Evolutionary conservation across 2,888 invertebrate genomes (phyloP), one percentile per base, ranked within the genome.

Genomic region (Heteromyza rotundicornis): DNA sequence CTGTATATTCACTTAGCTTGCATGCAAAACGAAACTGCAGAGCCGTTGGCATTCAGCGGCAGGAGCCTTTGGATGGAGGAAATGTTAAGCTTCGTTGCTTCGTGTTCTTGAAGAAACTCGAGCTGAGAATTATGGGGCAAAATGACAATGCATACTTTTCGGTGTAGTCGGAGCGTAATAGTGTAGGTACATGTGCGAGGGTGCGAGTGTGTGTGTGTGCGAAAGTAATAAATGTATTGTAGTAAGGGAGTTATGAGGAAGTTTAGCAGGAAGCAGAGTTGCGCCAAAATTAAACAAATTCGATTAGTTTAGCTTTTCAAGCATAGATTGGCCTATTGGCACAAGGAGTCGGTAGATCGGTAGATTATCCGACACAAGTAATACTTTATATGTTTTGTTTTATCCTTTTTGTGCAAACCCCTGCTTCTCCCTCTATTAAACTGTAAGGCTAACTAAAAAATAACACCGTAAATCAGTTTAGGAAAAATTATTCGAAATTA

Each of bases 61-160:
- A 47, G 59, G 23, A 66, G 66, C 70, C 75, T 73, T 73, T 75
- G 74, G 72, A 72, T 67, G 67, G 67, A 71, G 74, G 74, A 74
- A 76, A 75, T 69, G 77, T 77, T 71, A 65, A 70, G 75, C 76
- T 77, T 76, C 76, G 77, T 77, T 75, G 76, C 77, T 74, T 53
- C 17, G 24, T 35, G 23, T 56, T 47, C 55, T 70, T 57, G 17
- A 55, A 60, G 57, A 71, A 61, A 63, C 62, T 67, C 64, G 49
- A 67, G 68, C 68, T 65, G 60, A 74, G 70, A 77, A 69, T 75
- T 73, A 76, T 74, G 58, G 50, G 58, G 14, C 32, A 24, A 57
- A 40, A 51, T 58, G 58, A 59, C 62, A 70, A 70, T 74, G 74
- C 75, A 71, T 74, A 78, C 75, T 76, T 76, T 77, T 74, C 69